Evolutionary conservation across 2,888 invertebrate species (phyloP).

Genomic region (Idaea dimidiata): DNA sequence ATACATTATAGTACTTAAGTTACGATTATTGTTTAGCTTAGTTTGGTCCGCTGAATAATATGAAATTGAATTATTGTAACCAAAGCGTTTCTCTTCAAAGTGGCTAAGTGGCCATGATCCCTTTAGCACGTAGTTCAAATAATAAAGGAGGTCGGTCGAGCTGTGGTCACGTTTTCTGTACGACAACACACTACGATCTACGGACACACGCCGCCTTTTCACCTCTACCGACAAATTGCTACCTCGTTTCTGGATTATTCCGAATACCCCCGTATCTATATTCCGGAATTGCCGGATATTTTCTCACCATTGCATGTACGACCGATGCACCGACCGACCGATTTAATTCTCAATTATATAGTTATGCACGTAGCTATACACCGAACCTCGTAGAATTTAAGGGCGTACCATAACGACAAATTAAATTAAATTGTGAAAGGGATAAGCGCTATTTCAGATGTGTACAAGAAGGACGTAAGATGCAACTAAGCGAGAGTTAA

Average conservation of each 20-base stretch:
- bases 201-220: constrained; percentile 33
- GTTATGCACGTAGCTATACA: background rate
- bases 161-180: constrained; percentile 31
- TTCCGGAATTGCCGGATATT: constrained; percentile 45
- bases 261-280: constrained; percentile 46
- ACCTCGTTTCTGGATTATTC: constrained; percentile 43
- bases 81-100: background rate
- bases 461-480: too few relatives aligned
- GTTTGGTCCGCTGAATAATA: background rate
- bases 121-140: background rate
- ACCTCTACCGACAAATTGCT: constrained; percentile 45
- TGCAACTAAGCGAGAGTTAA: too few relatives aligned
- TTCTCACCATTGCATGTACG: constrained; percentile 37
- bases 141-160: constrained; percentile 9
- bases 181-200: constrained; percentile 34
- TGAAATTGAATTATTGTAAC: background rate
- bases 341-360: constrained; percentile 28
- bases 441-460: too few relatives aligned
- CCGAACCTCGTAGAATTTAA: background rate
- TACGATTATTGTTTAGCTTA: too few relatives aligned
- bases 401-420: background rate
- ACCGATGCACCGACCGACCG: constrained; percentile 34
- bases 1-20: too few relatives aligned
- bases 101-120: background rate
- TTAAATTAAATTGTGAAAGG: too few relatives aligned